phyloP scores from a whole-genome alignment of 2,797 vertebrate genomes.

The Novumbra hubbsi region DNA sequence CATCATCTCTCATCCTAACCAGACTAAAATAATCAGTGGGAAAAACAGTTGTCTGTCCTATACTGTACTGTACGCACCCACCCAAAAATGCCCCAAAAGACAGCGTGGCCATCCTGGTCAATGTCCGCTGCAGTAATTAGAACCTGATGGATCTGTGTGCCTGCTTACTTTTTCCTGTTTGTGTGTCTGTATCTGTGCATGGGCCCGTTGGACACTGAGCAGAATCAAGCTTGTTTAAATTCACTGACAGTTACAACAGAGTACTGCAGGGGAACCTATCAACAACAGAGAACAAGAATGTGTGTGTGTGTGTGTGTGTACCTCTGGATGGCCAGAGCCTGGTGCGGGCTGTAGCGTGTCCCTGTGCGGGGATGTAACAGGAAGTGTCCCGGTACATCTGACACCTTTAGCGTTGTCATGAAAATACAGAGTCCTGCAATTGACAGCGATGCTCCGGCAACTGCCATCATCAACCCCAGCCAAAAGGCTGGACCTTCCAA shows the following conservation, averaged over 20 bases:
- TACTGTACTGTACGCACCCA: too few species aligned
- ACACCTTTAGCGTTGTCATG: slow-evolving; percentile 50
- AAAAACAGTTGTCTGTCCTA: too few species aligned
- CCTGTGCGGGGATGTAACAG: slow-evolving; percentile 77
- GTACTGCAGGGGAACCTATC: too few species aligned
- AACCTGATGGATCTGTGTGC: background rate
- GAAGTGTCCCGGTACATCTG: slow-evolving; percentile 74
- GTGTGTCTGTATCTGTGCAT: background rate
- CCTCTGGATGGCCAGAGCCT: slow-evolving; percentile 78
- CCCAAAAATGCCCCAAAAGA: too few species aligned
- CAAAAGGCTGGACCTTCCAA: slow-evolving; percentile 21
- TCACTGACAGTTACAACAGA: too few species aligned
- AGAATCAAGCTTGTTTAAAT: too few species aligned
- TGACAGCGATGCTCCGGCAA: slow-evolving; percentile 62
- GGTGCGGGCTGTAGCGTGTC: slow-evolving; percentile 74
- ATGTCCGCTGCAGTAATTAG: too few species aligned
- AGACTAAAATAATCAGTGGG: background rate
- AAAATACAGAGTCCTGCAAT: slow-evolving; percentile 64
- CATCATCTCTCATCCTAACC: too few species aligned
- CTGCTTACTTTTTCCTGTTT: background rate
- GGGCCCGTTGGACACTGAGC: background rate
- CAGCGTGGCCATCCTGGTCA: too few species aligned
- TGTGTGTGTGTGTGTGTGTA: slow-evolving; percentile 37
- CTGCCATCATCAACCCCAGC: slow-evolving; percentile 49
- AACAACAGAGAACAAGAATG: background rate